Base-by-base conservation (phyloP, 1,140 invertebrate genomes). In the Pseudomyrmex concolor region DNA sequence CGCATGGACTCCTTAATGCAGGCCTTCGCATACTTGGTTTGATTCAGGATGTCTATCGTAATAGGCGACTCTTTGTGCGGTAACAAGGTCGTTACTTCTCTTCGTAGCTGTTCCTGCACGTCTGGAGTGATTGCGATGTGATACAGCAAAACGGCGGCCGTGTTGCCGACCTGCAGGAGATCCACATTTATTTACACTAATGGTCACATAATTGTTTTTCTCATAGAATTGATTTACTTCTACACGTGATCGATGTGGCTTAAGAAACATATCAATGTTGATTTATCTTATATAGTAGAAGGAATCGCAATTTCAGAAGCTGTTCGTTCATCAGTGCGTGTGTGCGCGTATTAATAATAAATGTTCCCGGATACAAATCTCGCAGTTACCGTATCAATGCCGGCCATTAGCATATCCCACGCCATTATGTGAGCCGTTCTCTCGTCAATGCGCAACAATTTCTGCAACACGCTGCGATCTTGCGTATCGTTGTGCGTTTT, bases 361-460 rank as follows among this genome's bases (percentile, higher is more conserved):
- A 34, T 7, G 34, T 34, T 5, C 34, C 0, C 63, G 72, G 2
- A 22, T 50, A 76, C 19, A 55, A 7, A 71, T 45, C 0, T 10
- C 2, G 88, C 89, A 2, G 25, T 94, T 93, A 97, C 96, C 86
- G 97, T 97, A 93, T 97, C 97, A 45, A 97, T 95, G 64, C 97
- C 97, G 15, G 96, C 97, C 68, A 96, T 94, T 43, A 97, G 80
- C 95, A 97, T 96, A 90, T 97, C 97, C 77, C 95, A 94, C 2
- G 96, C 95, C 95, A 97, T 96, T 3, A 95, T 94, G 19, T 94
- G 88, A 1, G 96, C 96, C 48, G 94, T 93, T 90, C 93, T 93
- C 86, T 94, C 93, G 87, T 95, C 94, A 15, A 95, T 95, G 86
- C 89, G 94, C 5, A 95, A 90, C 54, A 95, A 84, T 86, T 95